These are phyloP conservation scores for Danionella dracula DNA, from an alignment of 2,797 vertebrate genomes.

Conservation along the genomic window DNA sequence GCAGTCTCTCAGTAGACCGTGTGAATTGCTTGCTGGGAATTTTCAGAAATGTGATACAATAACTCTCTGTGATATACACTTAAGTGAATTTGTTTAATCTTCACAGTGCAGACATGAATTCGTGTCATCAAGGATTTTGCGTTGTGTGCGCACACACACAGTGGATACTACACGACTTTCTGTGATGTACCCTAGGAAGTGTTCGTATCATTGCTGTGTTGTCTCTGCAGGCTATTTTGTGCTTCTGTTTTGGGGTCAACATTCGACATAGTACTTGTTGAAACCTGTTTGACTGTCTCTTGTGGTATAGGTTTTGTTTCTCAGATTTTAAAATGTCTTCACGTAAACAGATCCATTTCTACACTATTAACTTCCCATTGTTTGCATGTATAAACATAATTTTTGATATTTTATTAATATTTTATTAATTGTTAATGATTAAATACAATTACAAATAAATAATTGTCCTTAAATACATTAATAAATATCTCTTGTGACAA, in stretches of 20 bases:
- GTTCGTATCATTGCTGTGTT: not conserved
- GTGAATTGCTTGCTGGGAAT: constrained; percentile 23
- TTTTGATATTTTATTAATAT: too few species aligned
- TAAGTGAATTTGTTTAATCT: constrained; percentile 31
- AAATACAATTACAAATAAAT: too few species aligned
- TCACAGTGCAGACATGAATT: constrained; percentile 25
- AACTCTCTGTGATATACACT: constrained; percentile 11
- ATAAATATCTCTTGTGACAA: too few species aligned
- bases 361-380: not conserved
- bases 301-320: not conserved
- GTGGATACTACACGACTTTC: constrained; percentile 2
- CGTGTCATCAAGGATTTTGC: constrained; percentile 15
- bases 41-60: constrained; percentile 30
- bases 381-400: too few species aligned
- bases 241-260: not conserved
- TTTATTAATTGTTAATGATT: too few species aligned
- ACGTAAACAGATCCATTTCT: not conserved
- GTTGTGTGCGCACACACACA: constrained; percentile 16
- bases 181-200: not conserved
- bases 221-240: constrained; percentile 15
- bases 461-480: too few species aligned
- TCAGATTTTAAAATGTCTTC: not conserved
- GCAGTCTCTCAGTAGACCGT: constrained; percentile 18
- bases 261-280: not conserved
- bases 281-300: not conserved